phyloP scores from a whole-genome alignment of 2,888 invertebrate species.

The Machimus atricapillus region DNA sequence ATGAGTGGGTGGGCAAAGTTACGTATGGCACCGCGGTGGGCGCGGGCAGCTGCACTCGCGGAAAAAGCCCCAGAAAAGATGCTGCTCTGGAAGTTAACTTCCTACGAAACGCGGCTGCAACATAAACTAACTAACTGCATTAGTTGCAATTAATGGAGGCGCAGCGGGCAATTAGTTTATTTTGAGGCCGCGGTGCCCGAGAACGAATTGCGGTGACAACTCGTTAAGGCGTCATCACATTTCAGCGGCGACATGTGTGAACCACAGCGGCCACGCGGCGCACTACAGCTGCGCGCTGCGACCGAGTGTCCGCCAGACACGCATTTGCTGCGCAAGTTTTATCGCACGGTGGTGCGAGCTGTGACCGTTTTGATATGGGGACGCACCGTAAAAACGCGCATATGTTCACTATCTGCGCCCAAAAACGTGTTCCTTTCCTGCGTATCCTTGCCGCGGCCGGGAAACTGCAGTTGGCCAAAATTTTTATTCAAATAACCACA shows the following conservation, averaged over 20 bases:
- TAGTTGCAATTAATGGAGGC: neutral
- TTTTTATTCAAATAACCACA: slow-evolving; percentile 32
- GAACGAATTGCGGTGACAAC: slow-evolving; percentile 17
- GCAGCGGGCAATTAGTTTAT: neutral
- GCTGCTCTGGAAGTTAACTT: neutral
- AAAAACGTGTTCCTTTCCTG: slow-evolving; percentile 4
- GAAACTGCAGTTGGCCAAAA: slow-evolving; percentile 29
- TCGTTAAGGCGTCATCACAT: slow-evolving; percentile 15
- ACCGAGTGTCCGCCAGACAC: slow-evolving; percentile 2
- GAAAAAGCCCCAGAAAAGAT: neutral
- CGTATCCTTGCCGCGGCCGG: neutral
- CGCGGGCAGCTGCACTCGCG: neutral
- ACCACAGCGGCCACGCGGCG: neutral
- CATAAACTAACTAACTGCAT: neutral
- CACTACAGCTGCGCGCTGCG: slow-evolving; percentile 19
- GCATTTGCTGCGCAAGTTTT: slow-evolving; percentile 1
- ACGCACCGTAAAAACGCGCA: neutral
- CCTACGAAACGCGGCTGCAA: neutral
- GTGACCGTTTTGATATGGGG: slow-evolving; percentile 6
- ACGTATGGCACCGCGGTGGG: neutral
- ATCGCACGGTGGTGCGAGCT: slow-evolving; percentile 30
- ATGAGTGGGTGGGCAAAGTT: neutral
- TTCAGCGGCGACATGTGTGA: neutral
- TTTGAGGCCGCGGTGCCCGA: neutral
- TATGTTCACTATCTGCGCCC: slow-evolving; percentile 8